Evolutionary conservation across 2,113 vertebrate species (phyloP), one percentile per base, ranked within the genome.

Genomic region (Pyrgilauda ruficollis): DNA sequence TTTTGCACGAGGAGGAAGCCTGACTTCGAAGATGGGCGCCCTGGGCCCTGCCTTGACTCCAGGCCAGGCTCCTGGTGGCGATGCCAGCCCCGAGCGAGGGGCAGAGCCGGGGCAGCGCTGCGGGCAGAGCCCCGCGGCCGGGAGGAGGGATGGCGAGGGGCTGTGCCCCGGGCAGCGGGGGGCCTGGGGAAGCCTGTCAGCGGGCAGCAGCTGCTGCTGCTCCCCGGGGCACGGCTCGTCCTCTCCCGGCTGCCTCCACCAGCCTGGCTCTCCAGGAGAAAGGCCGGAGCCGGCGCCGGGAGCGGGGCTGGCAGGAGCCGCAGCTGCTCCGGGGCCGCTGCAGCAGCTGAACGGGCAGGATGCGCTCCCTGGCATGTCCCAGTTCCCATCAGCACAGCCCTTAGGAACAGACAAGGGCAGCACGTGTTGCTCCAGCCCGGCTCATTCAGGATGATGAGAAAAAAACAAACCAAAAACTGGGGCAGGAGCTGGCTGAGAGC

Each of bases 301-400:
- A 96, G 87, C 30, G 0, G 3, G 93, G 85, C 92, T 94, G 93
- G 84, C 89, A 80, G 87, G 91, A 75, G 87, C 58, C 82, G 22
- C 93, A 93, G 89, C 92, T 96, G 94, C 94, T 86, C 31, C 0
- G 0, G 56, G 81, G 39, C 39, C 59, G 1, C 47, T 27, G 6
- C 70, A 63, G 89, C 95, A 41, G 92, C 88, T 93, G 94, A 85
- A 43, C 3, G 49, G 69, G 80, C 31, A 58, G 92, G 80, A 83
- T 3, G 24, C 73, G 4, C 23, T 81, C 44, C 84, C 64, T 79
- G 37, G 92, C 83, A 43, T 84, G 94, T 63, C 95, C 96, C 56
- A 94, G 94, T 96, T 97, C 96, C 94, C 94, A 96, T 86, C 85
- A 61, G 79, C 78, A 93, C 68, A 76, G 64, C 83, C 11, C 10